These are phyloP conservation scores for chimpanzee (Pan troglodytes) DNA, from an alignment of 2,113 vertebrate species.

Conservation along the genomic window NHGRI_mPanTro3-v2.1_pri NC_072415.2:60888501-60889000, in stretches of 20 bases:
- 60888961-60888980: background rate
- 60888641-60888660: background rate
- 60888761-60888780: background rate
- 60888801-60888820: background rate
- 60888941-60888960: background rate
- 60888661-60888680: fast-evolving
- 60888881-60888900: background rate
- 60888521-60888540: background rate
- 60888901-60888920: fast-evolving
- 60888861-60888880: fast-evolving
- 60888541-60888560: background rate
- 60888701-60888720: too few species aligned
- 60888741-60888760: background rate
- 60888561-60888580: background rate
- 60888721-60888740: background rate
- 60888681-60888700: background rate
- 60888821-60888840: background rate
- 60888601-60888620: background rate
- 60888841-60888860: background rate
- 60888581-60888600: background rate
- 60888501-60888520: background rate
- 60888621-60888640: background rate
- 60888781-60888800: background rate
- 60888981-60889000: too few species aligned
- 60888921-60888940: background rate